These are phyloP conservation scores for Magallana nippona DNA, from an alignment of 2,888 invertebrate species.

Conservation along the genomic window DNA sequence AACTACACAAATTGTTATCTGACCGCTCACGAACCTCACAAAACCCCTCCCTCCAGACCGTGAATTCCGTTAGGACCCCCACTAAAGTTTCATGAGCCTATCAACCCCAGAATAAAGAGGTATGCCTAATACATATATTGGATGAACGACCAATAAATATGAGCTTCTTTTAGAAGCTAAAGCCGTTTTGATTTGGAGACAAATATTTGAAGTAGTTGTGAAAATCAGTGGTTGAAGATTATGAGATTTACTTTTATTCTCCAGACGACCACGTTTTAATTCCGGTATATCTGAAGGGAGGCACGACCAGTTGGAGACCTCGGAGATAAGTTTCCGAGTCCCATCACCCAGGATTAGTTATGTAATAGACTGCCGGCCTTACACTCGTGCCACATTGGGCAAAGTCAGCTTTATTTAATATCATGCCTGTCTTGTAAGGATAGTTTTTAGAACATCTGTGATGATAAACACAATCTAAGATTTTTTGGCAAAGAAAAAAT, in stretches of 20 bases:
- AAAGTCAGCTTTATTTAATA: background rate
- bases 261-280: background rate
- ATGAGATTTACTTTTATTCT: constrained; percentile 16
- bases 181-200: constrained; percentile 21
- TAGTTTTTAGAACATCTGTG: no score
- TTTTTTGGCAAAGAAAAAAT: no score
- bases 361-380: background rate
- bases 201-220: constrained; percentile 35
- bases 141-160: constrained; percentile 1
- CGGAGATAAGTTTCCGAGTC: constrained; percentile 5
- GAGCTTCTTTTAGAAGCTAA: constrained; percentile 33
- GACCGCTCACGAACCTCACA: background rate
- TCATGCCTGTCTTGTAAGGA: background rate
- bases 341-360: constrained; percentile 2
- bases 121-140: constrained; percentile 28
- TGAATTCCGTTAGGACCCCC: constrained; percentile 12
- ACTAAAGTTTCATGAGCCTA: constrained; percentile 2
- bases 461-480: no score
- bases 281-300: background rate
- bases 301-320: background rate
- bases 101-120: constrained; percentile 17
- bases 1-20: constrained; percentile 15
- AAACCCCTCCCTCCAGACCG: background rate
- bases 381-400: background rate
- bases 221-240: constrained; percentile 13